Percentiles rank a stretch among this genome's conserved stretches.
Conservation (phyloP, 2,797 vertebrate genomes). For the Hapalemur alaotrensis region DNA sequence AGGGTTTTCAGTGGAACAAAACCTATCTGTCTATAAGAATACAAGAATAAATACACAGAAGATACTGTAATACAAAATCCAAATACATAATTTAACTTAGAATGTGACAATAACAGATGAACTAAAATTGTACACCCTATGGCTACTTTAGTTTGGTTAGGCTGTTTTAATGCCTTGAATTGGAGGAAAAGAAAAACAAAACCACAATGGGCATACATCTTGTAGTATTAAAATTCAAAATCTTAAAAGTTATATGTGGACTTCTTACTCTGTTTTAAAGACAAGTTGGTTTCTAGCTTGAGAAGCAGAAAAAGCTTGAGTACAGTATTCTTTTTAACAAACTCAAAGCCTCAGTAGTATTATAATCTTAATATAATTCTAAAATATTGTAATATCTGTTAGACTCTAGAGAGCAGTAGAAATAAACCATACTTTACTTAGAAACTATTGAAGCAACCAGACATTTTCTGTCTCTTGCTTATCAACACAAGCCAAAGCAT, state of each 20-base stretch:
- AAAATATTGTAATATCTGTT: background rate
- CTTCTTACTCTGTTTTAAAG: background rate
- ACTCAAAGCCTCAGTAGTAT: background rate
- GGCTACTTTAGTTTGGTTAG: background rate
- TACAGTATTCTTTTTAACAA: conserved; percentile 17
- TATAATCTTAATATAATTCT: background rate
- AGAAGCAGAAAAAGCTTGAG: background rate
- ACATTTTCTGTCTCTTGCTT: background rate
- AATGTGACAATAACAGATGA: background rate
- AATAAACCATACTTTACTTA: background rate
- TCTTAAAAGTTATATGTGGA: background rate
- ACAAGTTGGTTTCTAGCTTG: background rate
- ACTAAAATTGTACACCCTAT: background rate
- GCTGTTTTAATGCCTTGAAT: conserved; percentile 27
- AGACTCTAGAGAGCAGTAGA: background rate
- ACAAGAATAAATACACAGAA: conserved; percentile 39
- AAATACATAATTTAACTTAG: conserved; percentile 58
- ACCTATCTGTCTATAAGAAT: background rate
- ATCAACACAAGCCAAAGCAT: background rate
- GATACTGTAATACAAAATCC: conserved; percentile 27
- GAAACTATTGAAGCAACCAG: background rate
- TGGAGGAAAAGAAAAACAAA: conserved; percentile 5
- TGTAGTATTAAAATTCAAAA: conserved; percentile 23
- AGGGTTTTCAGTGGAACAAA: conserved; percentile 52
- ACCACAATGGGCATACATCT: background rate